These are phyloP conservation scores for Galago senegalensis DNA, from an alignment of 2,797 vertebrate genomes.

Conservation along the genomic window DNA sequence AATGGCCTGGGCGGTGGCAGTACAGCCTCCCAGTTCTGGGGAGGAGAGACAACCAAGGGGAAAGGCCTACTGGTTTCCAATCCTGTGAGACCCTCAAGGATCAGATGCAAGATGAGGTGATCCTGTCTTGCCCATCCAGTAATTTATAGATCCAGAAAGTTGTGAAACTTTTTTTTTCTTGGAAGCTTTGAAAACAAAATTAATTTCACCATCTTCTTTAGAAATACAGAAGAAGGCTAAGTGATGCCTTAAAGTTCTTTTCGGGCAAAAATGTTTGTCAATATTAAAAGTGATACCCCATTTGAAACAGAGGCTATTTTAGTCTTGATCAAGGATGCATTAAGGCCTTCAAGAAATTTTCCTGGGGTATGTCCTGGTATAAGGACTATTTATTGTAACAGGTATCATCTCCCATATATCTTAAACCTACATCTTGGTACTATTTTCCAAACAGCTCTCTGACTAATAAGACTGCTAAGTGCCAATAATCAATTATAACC, in stretches of 20 bases:
- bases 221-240: neutral
- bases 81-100: neutral
- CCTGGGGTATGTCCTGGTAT: neutral
- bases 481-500: constrained; percentile 71
- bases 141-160: neutral
- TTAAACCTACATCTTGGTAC: constrained; percentile 39
- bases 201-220: neutral
- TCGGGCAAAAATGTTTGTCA: neutral
- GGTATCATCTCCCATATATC: constrained; percentile 51
- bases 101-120: neutral
- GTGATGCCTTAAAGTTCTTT: constrained; percentile 12
- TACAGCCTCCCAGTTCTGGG: neutral
- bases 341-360: constrained; percentile 23
- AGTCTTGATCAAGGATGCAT: constrained; percentile 15
- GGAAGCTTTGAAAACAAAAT: constrained; percentile 17
- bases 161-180: constrained; percentile 32
- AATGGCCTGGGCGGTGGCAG: neutral
- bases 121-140: neutral
- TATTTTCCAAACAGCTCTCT: constrained; percentile 58
- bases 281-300: constrained; percentile 26
- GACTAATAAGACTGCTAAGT: constrained; percentile 44
- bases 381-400: constrained; percentile 23
- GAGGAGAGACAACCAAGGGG: no score
- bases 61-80: neutral
- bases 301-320: constrained; percentile 41